Percentiles rank a stretch among this genome's conserved stretches.
These are phyloP conservation scores for Peromyscus leucopus DNA, from an alignment of 2,113 vertebrate species.

Conservation along the genomic window DNA sequence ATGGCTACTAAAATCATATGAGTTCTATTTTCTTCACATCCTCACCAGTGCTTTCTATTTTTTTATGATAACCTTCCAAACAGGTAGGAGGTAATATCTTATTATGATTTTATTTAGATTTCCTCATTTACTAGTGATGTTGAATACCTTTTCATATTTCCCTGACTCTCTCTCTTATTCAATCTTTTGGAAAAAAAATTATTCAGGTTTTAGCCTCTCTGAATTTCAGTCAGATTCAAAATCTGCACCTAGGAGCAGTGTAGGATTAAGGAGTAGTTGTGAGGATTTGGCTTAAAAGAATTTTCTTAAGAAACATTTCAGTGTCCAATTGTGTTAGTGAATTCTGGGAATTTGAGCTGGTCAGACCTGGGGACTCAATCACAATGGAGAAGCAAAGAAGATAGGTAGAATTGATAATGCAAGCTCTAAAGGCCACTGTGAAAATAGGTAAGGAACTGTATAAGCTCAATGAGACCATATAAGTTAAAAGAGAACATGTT, in stretches of 20 bases:
- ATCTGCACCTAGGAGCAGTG: background rate
- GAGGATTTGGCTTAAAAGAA: background rate
- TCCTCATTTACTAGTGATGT: background rate
- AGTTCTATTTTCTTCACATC: background rate
- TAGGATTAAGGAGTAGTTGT: background rate
- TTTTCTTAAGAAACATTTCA: background rate
- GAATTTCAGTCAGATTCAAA: conserved; percentile 12
- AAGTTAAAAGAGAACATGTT: background rate
- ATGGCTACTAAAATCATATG: background rate
- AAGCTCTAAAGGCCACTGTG: background rate
- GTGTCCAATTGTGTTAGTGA: background rate
- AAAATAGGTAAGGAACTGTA: background rate
- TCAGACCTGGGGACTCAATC: background rate
- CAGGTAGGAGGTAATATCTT: background rate
- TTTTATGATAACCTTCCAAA: background rate
- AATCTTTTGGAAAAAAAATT: background rate
- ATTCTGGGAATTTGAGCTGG: background rate
- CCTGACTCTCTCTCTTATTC: background rate
- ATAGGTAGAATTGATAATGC: background rate
- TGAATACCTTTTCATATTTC: background rate
- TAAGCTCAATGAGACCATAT: background rate
- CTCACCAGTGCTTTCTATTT: background rate
- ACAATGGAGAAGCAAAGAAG: background rate
- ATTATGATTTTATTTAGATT: conserved; percentile 10
- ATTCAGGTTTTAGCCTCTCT: background rate